Base-by-base conservation (phyloP, 2,888 invertebrate genomes). In the Sympetrum striolatum region DNA sequence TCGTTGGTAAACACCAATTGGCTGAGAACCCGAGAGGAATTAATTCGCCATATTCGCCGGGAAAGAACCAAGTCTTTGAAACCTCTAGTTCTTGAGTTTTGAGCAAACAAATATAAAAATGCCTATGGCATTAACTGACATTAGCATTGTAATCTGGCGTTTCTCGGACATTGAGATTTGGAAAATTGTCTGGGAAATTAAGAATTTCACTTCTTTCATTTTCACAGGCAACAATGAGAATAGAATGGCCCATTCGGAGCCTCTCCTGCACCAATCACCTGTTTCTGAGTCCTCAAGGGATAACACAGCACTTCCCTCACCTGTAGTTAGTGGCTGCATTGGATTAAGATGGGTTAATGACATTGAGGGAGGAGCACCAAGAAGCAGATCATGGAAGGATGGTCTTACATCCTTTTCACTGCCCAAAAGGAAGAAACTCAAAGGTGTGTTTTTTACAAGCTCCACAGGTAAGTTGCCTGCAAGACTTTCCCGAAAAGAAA, bases 341-440 rank as follows among this genome's bases (percentile, higher is more conserved):
- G 82, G 82, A 14, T 60, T 35, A 31, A 60, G 60, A 6, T 86
- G 60, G 86, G n/a, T 18, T 58, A 60, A 37, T 2, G 53, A 44
- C 14, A 31, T 48, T 31, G 18, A 18, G 10, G 25, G 31, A 18
- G 60, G 35, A n/a, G n/a, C n/a, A 8, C 58, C 4, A 10, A 64
- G n/a, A 37, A 31, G n/a, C 18, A 35, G 37, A 18, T 60, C 35
- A 8, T 86, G 86, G 60, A 86, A 37, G 37, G 60, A 60, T 22
- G 37, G 60, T 35, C 8, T 86, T 2, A 31, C 64, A 4, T 37
- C 86, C 37, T 86, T 86, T n/a, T 60, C 86, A 14, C 86, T 86
- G 22, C 86, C 86, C 60, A 86, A 60, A n/a, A 58, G 86, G 60
- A 86, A 86, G 39, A 86, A 60, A n/a, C 86, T 86, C 25, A 86